These are phyloP conservation scores for Cephalopterus ornatus DNA, from an alignment of 2,113 vertebrate species.

Conservation along the genomic window DNA sequence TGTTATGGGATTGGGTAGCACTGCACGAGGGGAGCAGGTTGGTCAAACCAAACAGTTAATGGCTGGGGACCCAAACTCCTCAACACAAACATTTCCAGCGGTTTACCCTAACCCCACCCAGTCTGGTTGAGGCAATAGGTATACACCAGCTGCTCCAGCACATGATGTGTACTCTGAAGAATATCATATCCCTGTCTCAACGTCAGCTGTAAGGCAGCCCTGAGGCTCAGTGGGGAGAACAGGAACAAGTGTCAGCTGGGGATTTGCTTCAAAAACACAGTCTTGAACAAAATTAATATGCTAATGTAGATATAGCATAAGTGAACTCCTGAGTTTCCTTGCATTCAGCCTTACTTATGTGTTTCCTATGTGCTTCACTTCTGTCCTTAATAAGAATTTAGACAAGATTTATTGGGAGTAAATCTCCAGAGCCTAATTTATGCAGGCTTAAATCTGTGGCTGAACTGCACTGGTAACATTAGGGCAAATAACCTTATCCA, in stretches of 20 bases:
- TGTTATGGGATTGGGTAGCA: neutral
- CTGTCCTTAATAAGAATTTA: neutral
- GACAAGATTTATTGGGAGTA: neutral
- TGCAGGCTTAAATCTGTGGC: neutral
- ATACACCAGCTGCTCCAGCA: neutral
- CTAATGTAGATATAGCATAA: neutral
- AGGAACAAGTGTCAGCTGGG: neutral
- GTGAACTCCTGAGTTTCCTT: neutral
- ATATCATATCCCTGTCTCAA: neutral
- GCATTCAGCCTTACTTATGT: neutral
- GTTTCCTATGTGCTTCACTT: neutral
- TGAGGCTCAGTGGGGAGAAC: neutral
- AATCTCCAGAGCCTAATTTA: neutral
- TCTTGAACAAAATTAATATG: neutral
- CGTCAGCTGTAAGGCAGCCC: neutral
- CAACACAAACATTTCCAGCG: neutral
- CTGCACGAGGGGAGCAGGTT: fast-evolving
- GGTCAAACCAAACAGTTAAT: neutral
- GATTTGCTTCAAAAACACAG: neutral
- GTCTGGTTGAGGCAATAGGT: neutral
- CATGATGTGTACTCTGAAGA: fast-evolving
- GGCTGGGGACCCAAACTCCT: neutral
- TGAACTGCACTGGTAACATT: fast-evolving
- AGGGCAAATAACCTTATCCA: neutral
- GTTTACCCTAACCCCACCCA: neutral